These are phyloP conservation scores for Telmatherina bonti DNA, from an alignment of 2,797 vertebrate species.

Conservation along the genomic window DNA sequence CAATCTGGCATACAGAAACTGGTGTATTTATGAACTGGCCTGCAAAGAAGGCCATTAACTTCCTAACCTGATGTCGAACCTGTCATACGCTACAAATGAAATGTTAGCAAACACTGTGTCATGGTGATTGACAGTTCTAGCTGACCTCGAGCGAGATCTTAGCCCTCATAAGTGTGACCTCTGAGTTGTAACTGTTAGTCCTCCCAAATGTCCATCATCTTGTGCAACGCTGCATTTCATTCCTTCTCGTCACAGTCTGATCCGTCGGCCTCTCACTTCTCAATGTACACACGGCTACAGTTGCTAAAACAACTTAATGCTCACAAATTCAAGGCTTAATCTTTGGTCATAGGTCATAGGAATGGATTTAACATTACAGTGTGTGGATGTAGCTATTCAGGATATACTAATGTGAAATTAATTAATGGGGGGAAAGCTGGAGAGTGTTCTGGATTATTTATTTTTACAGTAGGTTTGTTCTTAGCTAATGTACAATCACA, in stretches of 20 bases:
- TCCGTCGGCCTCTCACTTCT: not conserved
- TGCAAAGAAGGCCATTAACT: not conserved
- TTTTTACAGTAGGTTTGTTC: not conserved
- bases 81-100: not conserved
- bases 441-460: not conserved
- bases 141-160: constrained; percentile 1
- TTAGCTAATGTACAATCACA: not conserved
- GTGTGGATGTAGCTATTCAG: not conserved
- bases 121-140: constrained; percentile 22
- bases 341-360: not conserved
- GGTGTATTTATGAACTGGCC: not conserved
- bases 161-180: not conserved
- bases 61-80: constrained; percentile 2
- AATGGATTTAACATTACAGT: constrained; percentile 3
- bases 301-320: not conserved
- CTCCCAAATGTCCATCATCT: not conserved
- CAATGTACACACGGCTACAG: not conserved
- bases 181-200: not conserved
- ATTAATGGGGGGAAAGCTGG: not conserved
- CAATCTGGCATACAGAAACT: not conserved
- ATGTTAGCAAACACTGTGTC: constrained; percentile 11
- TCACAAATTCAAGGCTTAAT: constrained; percentile 9
- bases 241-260: not conserved
- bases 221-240: not conserved
- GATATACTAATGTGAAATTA: constrained; percentile 1